These are phyloP conservation scores for Eupithecia tripunctaria DNA, from an alignment of 2,888 invertebrate species.

Conservation along the genomic window DNA sequence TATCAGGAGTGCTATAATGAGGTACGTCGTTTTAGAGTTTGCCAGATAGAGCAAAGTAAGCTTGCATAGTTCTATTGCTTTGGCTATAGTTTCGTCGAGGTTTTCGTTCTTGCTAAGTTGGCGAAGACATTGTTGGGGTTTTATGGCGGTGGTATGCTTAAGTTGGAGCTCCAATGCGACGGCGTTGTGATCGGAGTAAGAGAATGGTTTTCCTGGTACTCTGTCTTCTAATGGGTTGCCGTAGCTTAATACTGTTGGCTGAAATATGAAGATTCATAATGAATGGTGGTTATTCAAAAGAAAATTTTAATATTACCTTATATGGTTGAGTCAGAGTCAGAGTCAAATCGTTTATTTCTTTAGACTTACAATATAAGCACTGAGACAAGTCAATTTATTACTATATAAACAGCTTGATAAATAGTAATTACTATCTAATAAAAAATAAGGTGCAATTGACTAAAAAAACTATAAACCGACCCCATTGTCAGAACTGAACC, in stretches of 20 bases:
- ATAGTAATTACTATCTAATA: too few relatives aligned
- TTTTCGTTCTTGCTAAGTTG: constrained; percentile 51
- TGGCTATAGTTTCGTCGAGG: constrained; percentile 74
- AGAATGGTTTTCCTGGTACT: constrained; percentile 88
- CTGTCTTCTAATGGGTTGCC: constrained; percentile 89
- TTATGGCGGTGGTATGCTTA: constrained; percentile 47
- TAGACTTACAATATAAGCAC: too few relatives aligned
- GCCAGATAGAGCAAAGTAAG: constrained; percentile 80
- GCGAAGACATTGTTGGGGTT: constrained; percentile 33
- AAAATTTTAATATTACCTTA: too few relatives aligned
- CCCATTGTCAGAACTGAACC: too few relatives aligned
- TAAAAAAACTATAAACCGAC: too few relatives aligned
- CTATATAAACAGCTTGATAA: too few relatives aligned
- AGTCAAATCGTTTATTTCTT: too few relatives aligned
- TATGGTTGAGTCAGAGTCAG: too few relatives aligned
- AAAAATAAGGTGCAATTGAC: too few relatives aligned
- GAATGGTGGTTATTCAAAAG: background rate
- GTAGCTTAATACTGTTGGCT: constrained; percentile 81
- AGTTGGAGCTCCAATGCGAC: constrained; percentile 85
- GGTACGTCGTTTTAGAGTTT: constrained; percentile 81
- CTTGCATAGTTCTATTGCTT: constrained; percentile 86
- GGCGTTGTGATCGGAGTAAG: constrained; percentile 96
- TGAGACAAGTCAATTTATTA: too few relatives aligned
- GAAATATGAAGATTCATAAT: constrained; percentile 41
- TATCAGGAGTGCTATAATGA: constrained; percentile 76